These are phyloP conservation scores for Geotrupes spiniger DNA, from an alignment of 2,888 invertebrate species.

Conservation along the genomic window DNA sequence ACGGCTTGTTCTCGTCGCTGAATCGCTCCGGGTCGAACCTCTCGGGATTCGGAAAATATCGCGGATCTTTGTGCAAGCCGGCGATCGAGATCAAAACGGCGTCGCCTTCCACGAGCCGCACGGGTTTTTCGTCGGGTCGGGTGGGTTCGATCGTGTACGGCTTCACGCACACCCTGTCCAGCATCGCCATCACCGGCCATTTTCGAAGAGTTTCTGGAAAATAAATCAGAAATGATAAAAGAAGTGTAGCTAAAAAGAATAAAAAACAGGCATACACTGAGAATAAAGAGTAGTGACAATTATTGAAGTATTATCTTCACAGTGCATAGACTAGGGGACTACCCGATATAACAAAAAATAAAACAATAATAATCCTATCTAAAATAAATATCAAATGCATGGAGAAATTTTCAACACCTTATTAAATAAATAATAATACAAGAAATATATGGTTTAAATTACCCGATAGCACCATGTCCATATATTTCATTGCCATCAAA, in stretches of 20 bases:
- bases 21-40: slow-evolving; percentile 48
- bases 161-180: slow-evolving; percentile 32
- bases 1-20: slow-evolving; percentile 56
- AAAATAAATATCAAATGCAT: no score
- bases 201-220: slow-evolving; percentile 35
- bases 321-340: no score
- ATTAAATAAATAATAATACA: no score
- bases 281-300: no score
- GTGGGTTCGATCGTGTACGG: slow-evolving; percentile 28
- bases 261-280: no score
- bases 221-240: no score
- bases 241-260: no score
- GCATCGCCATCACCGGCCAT: slow-evolving; percentile 31
- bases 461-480: slow-evolving; percentile 12
- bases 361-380: no score
- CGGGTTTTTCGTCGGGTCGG: slow-evolving; percentile 20
- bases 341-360: no score
- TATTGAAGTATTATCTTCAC: no score
- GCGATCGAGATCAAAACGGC: slow-evolving; percentile 32
- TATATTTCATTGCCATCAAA: slow-evolving; percentile 49
- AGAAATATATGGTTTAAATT: no score
- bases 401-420: no score
- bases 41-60: slow-evolving; percentile 38
- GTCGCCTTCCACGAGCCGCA: slow-evolving; percentile 23
- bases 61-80: slow-evolving; percentile 36